These are phyloP conservation scores for Seison nebaliae DNA, from an alignment of 1,140 invertebrate genomes.

Conservation along the genomic window DNA sequence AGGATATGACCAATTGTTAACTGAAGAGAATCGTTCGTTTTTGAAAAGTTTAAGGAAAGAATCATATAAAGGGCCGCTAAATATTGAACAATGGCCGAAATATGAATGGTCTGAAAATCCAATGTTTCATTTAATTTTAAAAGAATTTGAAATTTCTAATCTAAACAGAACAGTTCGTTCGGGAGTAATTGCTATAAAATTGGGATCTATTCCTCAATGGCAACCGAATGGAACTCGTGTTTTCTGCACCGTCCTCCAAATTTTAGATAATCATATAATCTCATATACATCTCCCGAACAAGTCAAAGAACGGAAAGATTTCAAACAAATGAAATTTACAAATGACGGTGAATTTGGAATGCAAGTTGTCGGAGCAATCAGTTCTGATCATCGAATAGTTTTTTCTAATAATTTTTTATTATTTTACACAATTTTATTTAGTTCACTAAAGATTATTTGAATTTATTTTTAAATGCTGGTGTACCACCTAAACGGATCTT, in stretches of 20 bases:
- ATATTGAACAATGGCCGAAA: slow-evolving; percentile 31
- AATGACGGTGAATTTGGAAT: slow-evolving; percentile 33
- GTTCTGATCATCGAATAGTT: slow-evolving; percentile 46
- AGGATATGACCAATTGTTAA: slow-evolving; percentile 38
- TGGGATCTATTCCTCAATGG: slow-evolving; percentile 75
- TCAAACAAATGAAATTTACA: slow-evolving; percentile 23
- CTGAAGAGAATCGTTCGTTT: slow-evolving; percentile 50
- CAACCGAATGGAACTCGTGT: slow-evolving; percentile 51
- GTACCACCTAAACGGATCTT: slow-evolving; percentile 61
- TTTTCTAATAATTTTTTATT: slow-evolving; percentile 12
- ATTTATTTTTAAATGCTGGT: slow-evolving; percentile 53
- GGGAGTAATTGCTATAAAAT: slow-evolving; percentile 66
- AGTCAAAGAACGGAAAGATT: slow-evolving; percentile 31
- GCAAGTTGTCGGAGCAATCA: slow-evolving; percentile 61
- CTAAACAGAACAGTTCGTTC: slow-evolving; percentile 31
- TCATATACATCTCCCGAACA: slow-evolving; percentile 55
- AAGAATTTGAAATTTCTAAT: neutral
- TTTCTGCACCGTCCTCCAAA: slow-evolving; percentile 53
- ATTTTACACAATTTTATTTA: slow-evolving; percentile 14
- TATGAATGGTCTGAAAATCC: slow-evolving; percentile 35
- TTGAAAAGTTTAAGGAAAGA: slow-evolving; percentile 43
- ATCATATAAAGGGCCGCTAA: slow-evolving; percentile 32
- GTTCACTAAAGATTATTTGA: slow-evolving; percentile 63
- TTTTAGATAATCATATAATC: slow-evolving; percentile 77
- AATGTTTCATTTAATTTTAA: slow-evolving; percentile 13